Conservation (phyloP, 1,140 invertebrate genomes). For the Caerostris darwini region DNA sequence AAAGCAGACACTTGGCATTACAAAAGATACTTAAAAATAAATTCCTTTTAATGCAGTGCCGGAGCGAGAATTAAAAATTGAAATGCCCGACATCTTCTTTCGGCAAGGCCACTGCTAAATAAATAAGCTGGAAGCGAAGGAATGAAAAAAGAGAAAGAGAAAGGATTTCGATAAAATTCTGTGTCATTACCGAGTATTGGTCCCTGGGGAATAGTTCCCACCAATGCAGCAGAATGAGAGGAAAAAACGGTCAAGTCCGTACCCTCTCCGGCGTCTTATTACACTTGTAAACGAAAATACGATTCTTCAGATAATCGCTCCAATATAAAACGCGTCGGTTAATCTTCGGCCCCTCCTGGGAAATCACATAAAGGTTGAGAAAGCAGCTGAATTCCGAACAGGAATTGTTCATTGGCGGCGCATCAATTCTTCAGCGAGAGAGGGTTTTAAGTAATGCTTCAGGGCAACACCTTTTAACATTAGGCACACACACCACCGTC, state of each 20-base stretch:
- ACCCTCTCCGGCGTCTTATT: neutral
- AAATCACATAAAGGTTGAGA: conserved; percentile 18
- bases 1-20: conserved; percentile 15
- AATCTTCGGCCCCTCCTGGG: neutral
- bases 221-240: neutral
- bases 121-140: neutral
- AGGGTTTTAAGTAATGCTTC: conserved; percentile 10
- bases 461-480: conserved; percentile 17
- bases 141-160: neutral
- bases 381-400: conserved; percentile 19
- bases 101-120: neutral
- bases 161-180: conserved; percentile 54
- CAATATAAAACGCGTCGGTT: conserved; percentile 46
- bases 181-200: conserved; percentile 58
- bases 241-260: conserved; percentile 6
- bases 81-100: neutral
- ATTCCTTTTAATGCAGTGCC: neutral
- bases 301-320: conserved; percentile 49
- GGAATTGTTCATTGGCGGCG: conserved; percentile 13
- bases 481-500: no score
- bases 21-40: neutral
- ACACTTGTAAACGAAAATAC: conserved; percentile 55
- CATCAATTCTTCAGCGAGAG: conserved; percentile 14
- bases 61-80: conserved; percentile 15
- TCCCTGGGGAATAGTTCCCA: neutral